Evolutionary conservation across 2,113 vertebrate genomes (phyloP).

Genomic region (Ranitomeya imitator): DNA sequence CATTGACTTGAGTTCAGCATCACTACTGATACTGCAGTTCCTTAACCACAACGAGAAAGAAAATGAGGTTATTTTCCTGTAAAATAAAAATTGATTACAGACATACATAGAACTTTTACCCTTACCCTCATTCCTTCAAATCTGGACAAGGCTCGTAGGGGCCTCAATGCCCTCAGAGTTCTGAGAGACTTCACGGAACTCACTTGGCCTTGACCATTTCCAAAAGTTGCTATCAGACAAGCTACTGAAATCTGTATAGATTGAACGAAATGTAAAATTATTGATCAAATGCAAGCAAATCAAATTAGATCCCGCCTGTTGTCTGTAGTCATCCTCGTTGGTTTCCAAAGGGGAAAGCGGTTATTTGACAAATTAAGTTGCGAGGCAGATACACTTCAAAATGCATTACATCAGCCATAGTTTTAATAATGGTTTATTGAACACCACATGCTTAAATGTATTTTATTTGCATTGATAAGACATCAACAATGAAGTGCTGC

Average conservation of each 20-base stretch:
- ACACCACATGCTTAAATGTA: neutral
- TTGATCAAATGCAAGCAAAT: conserved; percentile 46
- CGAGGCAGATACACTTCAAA: neutral
- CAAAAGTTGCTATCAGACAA: conserved; percentile 66
- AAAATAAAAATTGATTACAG: conserved; percentile 20
- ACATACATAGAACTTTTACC: conserved; percentile 49
- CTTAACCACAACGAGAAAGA: neutral
- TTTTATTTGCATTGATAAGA: neutral
- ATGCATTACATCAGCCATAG: neutral
- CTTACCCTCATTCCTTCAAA: conserved; percentile 84
- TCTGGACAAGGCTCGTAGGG: conserved; percentile 71
- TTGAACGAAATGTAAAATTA: conserved; percentile 60
- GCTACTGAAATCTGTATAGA: conserved; percentile 71
- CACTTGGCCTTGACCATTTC: conserved; percentile 66
- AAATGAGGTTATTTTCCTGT: conserved; percentile 46
- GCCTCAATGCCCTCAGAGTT: conserved; percentile 71
- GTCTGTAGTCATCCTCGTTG: neutral
- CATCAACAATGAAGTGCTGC: neutral
- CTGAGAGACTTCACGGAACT: conserved; percentile 73
- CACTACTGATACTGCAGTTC: neutral
- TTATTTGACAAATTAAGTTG: neutral
- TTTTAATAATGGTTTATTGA: neutral
- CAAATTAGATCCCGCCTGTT: neutral
- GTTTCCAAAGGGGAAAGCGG: neutral
- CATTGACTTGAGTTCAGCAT: neutral